Evolutionary conservation across 2,888 invertebrate species (phyloP).

Genomic region (Serripes groenlandicus): DNA sequence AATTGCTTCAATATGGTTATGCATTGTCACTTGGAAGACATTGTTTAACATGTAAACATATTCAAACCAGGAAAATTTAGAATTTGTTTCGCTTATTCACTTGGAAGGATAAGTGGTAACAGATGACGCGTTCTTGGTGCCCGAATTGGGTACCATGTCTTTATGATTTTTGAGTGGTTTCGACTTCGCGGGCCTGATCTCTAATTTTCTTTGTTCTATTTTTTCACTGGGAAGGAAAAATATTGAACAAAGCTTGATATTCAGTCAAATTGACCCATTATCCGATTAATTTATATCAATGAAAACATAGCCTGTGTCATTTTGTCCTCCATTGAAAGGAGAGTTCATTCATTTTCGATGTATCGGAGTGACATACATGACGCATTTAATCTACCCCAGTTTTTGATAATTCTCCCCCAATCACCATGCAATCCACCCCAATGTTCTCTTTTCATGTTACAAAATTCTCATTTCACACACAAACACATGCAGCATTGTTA

Average conservation of each 20-base stretch:
- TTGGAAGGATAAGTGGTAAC: conserved; percentile 69
- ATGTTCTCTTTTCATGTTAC: conserved; percentile 7
- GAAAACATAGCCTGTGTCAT: conserved; percentile 49
- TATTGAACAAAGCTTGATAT: conserved; percentile 62
- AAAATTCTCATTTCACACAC: conserved; percentile 12
- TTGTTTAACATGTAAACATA: conserved; percentile 44
- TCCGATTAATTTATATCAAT: conserved; percentile 4
- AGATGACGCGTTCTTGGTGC: conserved; percentile 46
- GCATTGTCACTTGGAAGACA: conserved; percentile 68
- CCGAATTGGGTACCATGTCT: conserved; percentile 11
- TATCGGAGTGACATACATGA: conserved; percentile 62
- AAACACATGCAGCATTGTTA: no score
- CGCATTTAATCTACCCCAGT: conserved; percentile 38
- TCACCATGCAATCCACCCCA: conserved; percentile 4
- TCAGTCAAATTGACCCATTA: conserved; percentile 23
- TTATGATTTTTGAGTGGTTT: conserved; percentile 44
- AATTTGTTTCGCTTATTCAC: conserved; percentile 69
- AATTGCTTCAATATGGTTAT: conserved; percentile 53
- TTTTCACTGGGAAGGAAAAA: conserved; percentile 72
- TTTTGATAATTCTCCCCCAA: conserved; percentile 29
- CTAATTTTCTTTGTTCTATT: conserved; percentile 67
- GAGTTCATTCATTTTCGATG: conserved; percentile 37
- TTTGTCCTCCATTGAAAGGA: conserved; percentile 65
- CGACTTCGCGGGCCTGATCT: conserved; percentile 64
- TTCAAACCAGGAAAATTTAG: conserved; percentile 37